Conservation (phyloP, 1,140 invertebrate genomes). For the Belonocnema kinseyi region DNA sequence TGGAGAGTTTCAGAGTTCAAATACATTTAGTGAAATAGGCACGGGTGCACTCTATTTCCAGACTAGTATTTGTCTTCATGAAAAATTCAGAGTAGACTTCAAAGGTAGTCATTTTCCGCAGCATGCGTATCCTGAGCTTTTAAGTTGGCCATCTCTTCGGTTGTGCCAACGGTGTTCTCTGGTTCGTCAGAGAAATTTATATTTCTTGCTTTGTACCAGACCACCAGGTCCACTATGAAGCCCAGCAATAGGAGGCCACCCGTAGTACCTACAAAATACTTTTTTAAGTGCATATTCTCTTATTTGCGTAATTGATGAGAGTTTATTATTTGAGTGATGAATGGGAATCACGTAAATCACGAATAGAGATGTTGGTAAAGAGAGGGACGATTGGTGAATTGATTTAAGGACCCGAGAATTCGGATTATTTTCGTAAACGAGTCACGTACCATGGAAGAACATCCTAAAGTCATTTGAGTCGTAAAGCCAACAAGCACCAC, state of each 20-base stretch:
- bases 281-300: not conserved
- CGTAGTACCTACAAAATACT: slow-evolving; percentile 81
- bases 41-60: slow-evolving; percentile 2
- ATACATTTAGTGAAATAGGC: not conserved
- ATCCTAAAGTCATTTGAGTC: slow-evolving; percentile 88
- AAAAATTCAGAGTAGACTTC: slow-evolving; percentile 42
- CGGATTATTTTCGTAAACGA: slow-evolving; percentile 36
- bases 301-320: not conserved
- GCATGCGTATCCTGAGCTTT: slow-evolving; percentile 68
- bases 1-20: not conserved
- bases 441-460: slow-evolving; percentile 87
- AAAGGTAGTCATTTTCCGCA: slow-evolving; percentile 69
- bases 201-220: slow-evolving; percentile 88
- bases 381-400: not conserved
- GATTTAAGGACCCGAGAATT: slow-evolving; percentile 22
- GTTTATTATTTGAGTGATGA: not conserved
- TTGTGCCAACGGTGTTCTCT: slow-evolving; percentile 62
- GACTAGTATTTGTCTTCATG: slow-evolving; percentile 22
- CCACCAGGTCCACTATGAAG: slow-evolving; percentile 87
- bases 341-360: not conserved
- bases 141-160: slow-evolving; percentile 72
- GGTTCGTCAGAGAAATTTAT: slow-evolving; percentile 83
- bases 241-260: slow-evolving; percentile 87
- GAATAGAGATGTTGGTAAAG: not conserved
- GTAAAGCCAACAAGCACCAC: slow-evolving; percentile 84